Base-by-base conservation (phyloP, 2,888 invertebrate species). In the Synanthedon andrenaeformis region DNA sequence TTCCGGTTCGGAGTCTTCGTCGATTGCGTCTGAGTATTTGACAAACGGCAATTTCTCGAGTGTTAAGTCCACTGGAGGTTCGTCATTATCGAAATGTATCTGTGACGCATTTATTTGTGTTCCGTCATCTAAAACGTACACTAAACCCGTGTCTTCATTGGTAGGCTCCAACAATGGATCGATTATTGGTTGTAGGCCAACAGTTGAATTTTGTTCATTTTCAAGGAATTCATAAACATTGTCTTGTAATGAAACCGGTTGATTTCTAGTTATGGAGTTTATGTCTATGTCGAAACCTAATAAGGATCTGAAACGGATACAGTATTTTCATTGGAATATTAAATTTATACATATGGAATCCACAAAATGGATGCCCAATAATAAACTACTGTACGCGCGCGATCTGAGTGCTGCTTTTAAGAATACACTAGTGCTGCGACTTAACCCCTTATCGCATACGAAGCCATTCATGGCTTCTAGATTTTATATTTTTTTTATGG, bases 21-120 rank as follows among this genome's bases (percentile, higher is more conserved):
- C 79, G 0, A 57, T 57, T 23, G 60, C 58, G 3, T 68, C 69
- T 28, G 77, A 74, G 35, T 76, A 76, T 60, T 81, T 79, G 0
- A 84, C 65, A 49, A 87, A 87, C 0, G 87, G 87, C 59, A 87
- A 76, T 56, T 75, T 74, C 52, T 84, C 85, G 0, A 76, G 69
- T 11, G 79, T 78, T 3, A 87, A 55, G 54, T 87, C 85, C 10
- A 82, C 63, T 8, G 70, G 66, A 0, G 79, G 74, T 42, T 87
- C 87, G 45, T 87, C 87, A 45, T 87, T 87, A 51, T 87, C 85
- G 49, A 87, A 87, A 54, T 87, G 85, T 65, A 87, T 87, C 62
- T 86, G 87, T 0, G 87, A 87, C 0, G 87, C 84, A 52, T 78
- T 67, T 1, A 87, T 86, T 61, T 87, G 83, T 3, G 87, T 87